Evolutionary conservation across 2,113 vertebrate species (phyloP).

Genomic region (Blennius ocellaris): DNA sequence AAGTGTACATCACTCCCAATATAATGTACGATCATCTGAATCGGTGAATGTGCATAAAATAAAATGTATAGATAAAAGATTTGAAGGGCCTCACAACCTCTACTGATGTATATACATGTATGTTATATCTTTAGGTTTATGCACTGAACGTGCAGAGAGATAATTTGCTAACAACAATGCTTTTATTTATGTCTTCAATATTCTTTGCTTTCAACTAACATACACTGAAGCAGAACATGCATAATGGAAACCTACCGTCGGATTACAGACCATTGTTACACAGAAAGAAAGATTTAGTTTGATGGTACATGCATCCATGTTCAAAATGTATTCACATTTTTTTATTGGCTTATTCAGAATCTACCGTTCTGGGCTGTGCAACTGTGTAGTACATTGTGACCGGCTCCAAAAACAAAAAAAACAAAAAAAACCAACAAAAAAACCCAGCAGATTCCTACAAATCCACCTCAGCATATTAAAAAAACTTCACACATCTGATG

Average conservation of each 20-base stretch:
- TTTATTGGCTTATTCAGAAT: not conserved
- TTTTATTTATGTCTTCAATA: too few relatives aligned
- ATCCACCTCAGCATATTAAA: slow-evolving; percentile 11
- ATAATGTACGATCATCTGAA: not conserved
- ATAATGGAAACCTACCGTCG: too few relatives aligned
- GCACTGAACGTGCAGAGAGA: too few relatives aligned
- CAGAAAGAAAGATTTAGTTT: too few relatives aligned
- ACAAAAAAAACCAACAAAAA: too few relatives aligned
- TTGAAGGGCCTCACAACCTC: too few relatives aligned
- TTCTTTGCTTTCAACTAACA: too few relatives aligned
- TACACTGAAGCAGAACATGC: too few relatives aligned
- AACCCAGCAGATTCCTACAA: not conserved
- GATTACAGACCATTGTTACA: too few relatives aligned
- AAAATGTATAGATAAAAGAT: not conserved
- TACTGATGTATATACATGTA: too few relatives aligned
- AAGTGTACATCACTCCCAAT: not conserved
- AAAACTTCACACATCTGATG: slow-evolving; percentile 41
- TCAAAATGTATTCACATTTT: not conserved
- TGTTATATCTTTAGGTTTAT: too few relatives aligned
- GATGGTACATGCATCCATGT: not conserved
- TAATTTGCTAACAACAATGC: too few relatives aligned
- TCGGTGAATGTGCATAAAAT: not conserved
- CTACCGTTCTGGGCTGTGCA: not conserved
- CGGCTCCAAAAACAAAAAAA: slow-evolving; percentile 1
- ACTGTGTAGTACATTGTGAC: slow-evolving; percentile 18